phyloP scores from a whole-genome alignment of 2,113 vertebrate species.

The Poicephalus gulielmi region DNA sequence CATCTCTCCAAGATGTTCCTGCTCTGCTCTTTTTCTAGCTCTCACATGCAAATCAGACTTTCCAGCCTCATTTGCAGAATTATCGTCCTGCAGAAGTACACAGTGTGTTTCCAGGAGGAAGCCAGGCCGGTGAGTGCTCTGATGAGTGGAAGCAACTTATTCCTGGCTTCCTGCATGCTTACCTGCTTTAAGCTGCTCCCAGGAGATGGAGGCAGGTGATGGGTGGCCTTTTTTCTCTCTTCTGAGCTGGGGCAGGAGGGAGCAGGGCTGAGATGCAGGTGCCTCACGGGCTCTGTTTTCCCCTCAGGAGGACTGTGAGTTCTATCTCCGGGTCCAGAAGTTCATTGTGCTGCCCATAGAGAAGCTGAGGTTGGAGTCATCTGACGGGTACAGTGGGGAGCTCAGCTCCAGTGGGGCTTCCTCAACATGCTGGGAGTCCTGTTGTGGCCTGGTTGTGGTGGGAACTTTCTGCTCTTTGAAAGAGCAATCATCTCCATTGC shows the following conservation, averaged over 20 bases:
- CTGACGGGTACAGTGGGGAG: neutral
- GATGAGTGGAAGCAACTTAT: neutral
- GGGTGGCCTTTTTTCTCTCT: neutral
- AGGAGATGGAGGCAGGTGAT: neutral
- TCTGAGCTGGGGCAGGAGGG: neutral
- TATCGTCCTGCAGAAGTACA: slow-evolving; percentile 56
- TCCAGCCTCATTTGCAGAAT: slow-evolving; percentile 50
- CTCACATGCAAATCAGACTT: neutral
- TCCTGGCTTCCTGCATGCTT: neutral
- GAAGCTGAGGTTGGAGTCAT: slow-evolving; percentile 42
- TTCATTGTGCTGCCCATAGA: slow-evolving; percentile 58
- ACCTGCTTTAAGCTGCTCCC: neutral
- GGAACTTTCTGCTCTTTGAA: neutral
- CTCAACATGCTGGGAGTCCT: neutral
- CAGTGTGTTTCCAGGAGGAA: slow-evolving; percentile 44
- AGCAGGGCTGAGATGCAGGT: neutral
- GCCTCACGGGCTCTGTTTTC: neutral
- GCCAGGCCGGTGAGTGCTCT: neutral
- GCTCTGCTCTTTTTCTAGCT: slow-evolving; percentile 29
- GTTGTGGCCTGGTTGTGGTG: neutral
- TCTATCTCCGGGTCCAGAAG: neutral
- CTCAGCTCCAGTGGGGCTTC: neutral
- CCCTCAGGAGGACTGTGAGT: slow-evolving; percentile 47
- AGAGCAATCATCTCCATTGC: neutral
- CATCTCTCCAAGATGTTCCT: neutral